phyloP scores from a whole-genome alignment of 2,888 invertebrate species.

The Boloria selene region DNA sequence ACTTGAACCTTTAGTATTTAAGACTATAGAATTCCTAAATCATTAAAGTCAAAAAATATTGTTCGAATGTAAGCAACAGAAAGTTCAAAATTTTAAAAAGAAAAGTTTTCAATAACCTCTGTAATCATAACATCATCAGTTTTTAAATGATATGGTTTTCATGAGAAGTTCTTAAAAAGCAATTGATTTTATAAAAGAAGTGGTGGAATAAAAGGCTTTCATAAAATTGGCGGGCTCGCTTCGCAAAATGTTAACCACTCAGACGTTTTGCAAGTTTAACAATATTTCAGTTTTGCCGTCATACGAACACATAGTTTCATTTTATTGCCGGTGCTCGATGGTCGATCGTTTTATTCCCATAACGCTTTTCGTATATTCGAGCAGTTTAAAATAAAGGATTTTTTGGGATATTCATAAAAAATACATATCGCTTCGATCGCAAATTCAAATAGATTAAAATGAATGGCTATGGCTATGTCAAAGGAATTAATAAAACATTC shows the following conservation, averaged over 20 bases:
- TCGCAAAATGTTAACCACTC: constrained; percentile 52
- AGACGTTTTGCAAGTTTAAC: constrained; percentile 73
- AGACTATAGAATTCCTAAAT: no score
- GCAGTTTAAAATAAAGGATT: constrained; percentile 45
- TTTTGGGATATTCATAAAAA: constrained; percentile 23
- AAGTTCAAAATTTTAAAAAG: neutral
- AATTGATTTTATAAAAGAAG: constrained; percentile 26
- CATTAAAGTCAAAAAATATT: neutral
- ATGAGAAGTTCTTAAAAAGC: constrained; percentile 23
- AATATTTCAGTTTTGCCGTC: constrained; percentile 67
- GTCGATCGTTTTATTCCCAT: constrained; percentile 62
- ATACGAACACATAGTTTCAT: constrained; percentile 59
- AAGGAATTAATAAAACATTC: constrained; percentile 20
- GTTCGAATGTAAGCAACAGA: neutral
- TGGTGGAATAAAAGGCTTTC: constrained; percentile 43
- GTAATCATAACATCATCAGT: constrained; percentile 12
- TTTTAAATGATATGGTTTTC: constrained; percentile 14
- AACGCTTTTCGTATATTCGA: constrained; percentile 51
- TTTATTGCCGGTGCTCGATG: constrained; percentile 61
- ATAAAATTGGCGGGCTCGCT: constrained; percentile 48
- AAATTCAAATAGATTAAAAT: constrained; percentile 26
- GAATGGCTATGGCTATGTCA: constrained; percentile 14
- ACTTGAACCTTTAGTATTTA: no score
- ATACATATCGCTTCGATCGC: constrained; percentile 19
- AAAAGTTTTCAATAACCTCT: constrained; percentile 17